Conservation (phyloP, 1,140 invertebrate genomes). For the Drosophila lowei region DNA sequence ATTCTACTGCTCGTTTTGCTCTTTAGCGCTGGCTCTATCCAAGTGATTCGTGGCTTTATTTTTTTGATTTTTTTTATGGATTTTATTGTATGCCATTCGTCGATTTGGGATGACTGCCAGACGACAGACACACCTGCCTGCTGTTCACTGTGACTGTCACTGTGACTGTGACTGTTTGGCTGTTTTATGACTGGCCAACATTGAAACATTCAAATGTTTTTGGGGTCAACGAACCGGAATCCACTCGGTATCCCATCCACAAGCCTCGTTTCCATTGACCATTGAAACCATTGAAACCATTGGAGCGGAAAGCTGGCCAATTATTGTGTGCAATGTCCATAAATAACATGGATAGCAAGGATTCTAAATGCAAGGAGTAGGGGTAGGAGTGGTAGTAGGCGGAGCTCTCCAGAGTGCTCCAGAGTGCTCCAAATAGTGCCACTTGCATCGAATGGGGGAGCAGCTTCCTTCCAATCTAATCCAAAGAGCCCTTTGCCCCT, state of each 20-base stretch:
- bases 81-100: slow-evolving; percentile 21
- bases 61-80: too few relatives aligned
- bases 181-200: slow-evolving; percentile 3
- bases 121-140: slow-evolving; percentile 25
- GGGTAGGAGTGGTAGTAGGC: not conserved
- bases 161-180: not conserved
- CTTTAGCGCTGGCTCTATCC: too few relatives aligned
- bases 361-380: slow-evolving; percentile 37
- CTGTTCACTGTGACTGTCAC: not conserved
- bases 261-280: slow-evolving; percentile 38
- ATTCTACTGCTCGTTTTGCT: too few relatives aligned
- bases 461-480: slow-evolving; percentile 17
- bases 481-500: slow-evolving; percentile 12
- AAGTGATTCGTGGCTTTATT: too few relatives aligned
- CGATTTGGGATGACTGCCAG: slow-evolving; percentile 26
- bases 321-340: slow-evolving; percentile 71
- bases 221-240: slow-evolving; percentile 42
- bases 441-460: slow-evolving; percentile 33
- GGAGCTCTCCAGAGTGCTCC: too few relatives aligned
- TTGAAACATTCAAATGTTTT: slow-evolving; percentile 29
- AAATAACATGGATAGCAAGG: slow-evolving; percentile 56
- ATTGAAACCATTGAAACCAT: slow-evolving; percentile 2
- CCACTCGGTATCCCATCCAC: slow-evolving; percentile 3
- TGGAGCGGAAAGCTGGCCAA: slow-evolving; percentile 61
- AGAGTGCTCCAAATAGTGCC: slow-evolving; percentile 14